Percentiles rank a stretch among this genome's conserved stretches.
Evolutionary conservation across 1,140 invertebrate species (phyloP).

Genomic region (Centruroides sculpturatus): DNA sequence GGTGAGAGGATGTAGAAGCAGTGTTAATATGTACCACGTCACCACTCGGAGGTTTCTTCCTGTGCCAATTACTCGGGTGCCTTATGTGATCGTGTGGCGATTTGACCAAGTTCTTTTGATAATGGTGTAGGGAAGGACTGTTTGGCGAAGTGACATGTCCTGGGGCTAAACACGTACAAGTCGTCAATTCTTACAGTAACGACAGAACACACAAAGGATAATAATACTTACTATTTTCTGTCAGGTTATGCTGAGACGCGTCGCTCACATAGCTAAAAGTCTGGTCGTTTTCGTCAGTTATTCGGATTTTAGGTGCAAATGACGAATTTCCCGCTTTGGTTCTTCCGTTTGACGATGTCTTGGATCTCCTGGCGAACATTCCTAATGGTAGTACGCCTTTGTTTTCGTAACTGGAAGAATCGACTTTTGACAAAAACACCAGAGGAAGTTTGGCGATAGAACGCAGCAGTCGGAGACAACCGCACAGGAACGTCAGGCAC

Average conservation of each 20-base stretch:
- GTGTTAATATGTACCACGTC: background rate
- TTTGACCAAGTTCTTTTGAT: too few relatives aligned
- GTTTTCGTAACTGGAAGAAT: slow-evolving; percentile 17
- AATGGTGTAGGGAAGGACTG: too few relatives aligned
- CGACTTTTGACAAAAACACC: slow-evolving; percentile 9
- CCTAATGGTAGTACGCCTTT: slow-evolving; percentile 16
- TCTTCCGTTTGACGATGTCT: background rate
- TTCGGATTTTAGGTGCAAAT: slow-evolving; percentile 33
- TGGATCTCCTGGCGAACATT: slow-evolving; percentile 1
- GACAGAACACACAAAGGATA: too few relatives aligned
- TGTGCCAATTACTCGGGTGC: too few relatives aligned
- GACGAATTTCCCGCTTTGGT: slow-evolving; percentile 31
- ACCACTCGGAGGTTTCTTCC: too few relatives aligned
- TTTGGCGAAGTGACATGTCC: background rate
- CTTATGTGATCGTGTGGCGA: too few relatives aligned
- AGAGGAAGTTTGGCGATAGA: slow-evolving; percentile 11
- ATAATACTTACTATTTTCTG: too few relatives aligned
- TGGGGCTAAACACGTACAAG: background rate
- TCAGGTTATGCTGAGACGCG: background rate
- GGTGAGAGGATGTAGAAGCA: background rate
- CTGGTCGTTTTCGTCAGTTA: slow-evolving; percentile 32
- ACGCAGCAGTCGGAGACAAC: slow-evolving; percentile 25
- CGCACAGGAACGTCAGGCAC: slow-evolving; percentile 39
- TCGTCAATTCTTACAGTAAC: too few relatives aligned
- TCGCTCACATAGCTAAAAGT: slow-evolving; percentile 23